Base-by-base conservation (phyloP, 1,140 invertebrate species). In the Papilio dardanus region DNA sequence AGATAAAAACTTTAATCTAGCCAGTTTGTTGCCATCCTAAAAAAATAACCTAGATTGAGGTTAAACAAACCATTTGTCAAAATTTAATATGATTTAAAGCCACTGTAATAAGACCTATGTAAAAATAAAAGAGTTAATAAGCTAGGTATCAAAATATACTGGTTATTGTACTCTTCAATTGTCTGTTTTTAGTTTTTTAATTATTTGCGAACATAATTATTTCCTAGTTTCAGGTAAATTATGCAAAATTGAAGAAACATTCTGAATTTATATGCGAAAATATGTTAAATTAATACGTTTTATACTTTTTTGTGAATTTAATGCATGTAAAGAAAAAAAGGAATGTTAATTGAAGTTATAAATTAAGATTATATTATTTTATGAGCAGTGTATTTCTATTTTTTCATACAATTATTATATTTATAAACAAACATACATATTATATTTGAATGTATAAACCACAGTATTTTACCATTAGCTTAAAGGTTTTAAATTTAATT, bases 71-170 rank as follows among this genome's bases (percentile, higher is more conserved):
- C 66, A 68, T 68, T 35, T 6, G 37, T 68, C 33, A 68, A 21
- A 10, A 31, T 35, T 28, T 68, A 19, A 68, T 68, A 37, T 33
- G 5, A 37, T 16, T n/a, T 68, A n/a, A n/a, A 16, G 8, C 66
- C 33, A 68, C n/a, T 68, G 66, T 68, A 68, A 40, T 21, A 33
- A 68, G 66, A 35, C 33, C 66, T 21, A n/a, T 37, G 66, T 68
- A 40, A 31, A 68, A 33, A 68, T 12, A 68, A 68, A 3, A 21
- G 24, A 68, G 2, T 37, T 19, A 6, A 68, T 35, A 37, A 24
- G 66, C 21, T 5, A 68, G 19, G 31, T 68, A 31, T 68, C 66
- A 68, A 33, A 37, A 40, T 68, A 68, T 10, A 35, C n/a, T 68
- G 66, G 66, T 10, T 24, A 68, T 8, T 37, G 37, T 21, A n/a